Percentiles rank a stretch among this genome's conserved stretches.
Conservation (phyloP, 2,888 invertebrate species). For the Chaetogeoica ovagalla region DNA sequence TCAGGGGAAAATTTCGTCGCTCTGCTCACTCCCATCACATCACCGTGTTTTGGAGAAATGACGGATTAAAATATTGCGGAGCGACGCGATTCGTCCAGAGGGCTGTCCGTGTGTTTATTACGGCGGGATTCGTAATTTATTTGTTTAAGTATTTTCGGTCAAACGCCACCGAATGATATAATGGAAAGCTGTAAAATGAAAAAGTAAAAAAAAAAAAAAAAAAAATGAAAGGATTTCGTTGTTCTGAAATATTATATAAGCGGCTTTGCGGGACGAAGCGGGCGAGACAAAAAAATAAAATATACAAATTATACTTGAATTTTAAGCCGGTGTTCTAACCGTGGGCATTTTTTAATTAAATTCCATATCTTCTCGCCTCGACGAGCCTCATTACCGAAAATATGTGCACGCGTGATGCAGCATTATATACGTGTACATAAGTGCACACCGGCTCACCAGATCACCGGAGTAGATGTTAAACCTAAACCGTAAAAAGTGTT, state of each 20-base stretch:
- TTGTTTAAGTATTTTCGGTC: slow-evolving; percentile 10
- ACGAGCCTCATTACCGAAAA: background rate
- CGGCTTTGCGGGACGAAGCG: slow-evolving; percentile 9
- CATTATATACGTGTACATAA: no score
- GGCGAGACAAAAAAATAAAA: background rate
- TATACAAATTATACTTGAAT: slow-evolving; percentile 19
- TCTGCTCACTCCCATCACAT: background rate
- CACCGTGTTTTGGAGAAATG: no score
- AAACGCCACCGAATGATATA: slow-evolving; percentile 25
- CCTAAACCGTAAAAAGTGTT: slow-evolving; percentile 5
- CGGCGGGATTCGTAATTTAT: background rate
- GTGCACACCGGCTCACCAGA: no score
- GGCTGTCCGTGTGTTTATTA: background rate
- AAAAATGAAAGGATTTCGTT: background rate
- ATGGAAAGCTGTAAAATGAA: slow-evolving; percentile 3
- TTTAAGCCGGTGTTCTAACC: slow-evolving; percentile 36
- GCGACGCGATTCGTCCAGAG: background rate
- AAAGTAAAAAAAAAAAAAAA: background rate
- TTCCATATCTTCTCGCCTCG: slow-evolving; percentile 5
- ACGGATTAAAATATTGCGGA: background rate
- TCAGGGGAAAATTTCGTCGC: background rate
- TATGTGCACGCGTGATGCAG: background rate
- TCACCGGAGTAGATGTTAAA: background rate
- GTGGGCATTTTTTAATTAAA: slow-evolving; percentile 48
- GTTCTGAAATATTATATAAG: slow-evolving; percentile 44